Percentiles rank a stretch among this genome's conserved stretches.
phyloP scores from a whole-genome alignment of 2,888 invertebrate species.

The Parthenolecanium corni region DNA sequence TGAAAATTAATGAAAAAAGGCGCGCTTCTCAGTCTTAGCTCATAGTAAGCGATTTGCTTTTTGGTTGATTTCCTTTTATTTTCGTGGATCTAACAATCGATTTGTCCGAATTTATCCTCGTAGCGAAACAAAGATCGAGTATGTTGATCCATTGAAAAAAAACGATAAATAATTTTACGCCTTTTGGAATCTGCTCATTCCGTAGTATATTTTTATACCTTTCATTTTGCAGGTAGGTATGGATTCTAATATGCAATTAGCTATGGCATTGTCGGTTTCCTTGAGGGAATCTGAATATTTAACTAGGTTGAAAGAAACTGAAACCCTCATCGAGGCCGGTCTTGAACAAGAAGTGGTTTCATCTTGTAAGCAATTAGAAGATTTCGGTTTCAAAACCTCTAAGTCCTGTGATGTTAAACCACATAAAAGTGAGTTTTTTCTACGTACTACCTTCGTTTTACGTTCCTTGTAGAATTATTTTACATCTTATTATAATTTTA shows the following conservation, averaged over 20 bases:
- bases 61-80: too few species aligned
- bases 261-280: constrained; percentile 41
- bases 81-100: too few species aligned
- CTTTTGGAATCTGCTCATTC: too few species aligned
- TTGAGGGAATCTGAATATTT: constrained; percentile 39
- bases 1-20: too few species aligned
- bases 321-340: constrained; percentile 36
- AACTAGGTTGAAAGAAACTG: constrained; percentile 36
- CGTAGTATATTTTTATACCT: too few species aligned
- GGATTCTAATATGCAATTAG: constrained; percentile 40
- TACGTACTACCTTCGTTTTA: neutral
- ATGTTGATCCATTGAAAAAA: too few species aligned
- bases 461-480: neutral
- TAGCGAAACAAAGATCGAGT: too few species aligned
- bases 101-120: too few species aligned
- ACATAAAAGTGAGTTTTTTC: neutral
- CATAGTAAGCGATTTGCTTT: too few species aligned
- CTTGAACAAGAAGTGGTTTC: constrained; percentile 32
- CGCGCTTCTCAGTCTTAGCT: too few species aligned
- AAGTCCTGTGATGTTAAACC: neutral
- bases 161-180: too few species aligned
- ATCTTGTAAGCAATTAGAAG: constrained; percentile 36
- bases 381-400: constrained; percentile 36
- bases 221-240: constrained; percentile 13
- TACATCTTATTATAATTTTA: neutral